Base-by-base conservation (phyloP, 2,888 invertebrate genomes). In the Mimumesa dahlbomi region DNA sequence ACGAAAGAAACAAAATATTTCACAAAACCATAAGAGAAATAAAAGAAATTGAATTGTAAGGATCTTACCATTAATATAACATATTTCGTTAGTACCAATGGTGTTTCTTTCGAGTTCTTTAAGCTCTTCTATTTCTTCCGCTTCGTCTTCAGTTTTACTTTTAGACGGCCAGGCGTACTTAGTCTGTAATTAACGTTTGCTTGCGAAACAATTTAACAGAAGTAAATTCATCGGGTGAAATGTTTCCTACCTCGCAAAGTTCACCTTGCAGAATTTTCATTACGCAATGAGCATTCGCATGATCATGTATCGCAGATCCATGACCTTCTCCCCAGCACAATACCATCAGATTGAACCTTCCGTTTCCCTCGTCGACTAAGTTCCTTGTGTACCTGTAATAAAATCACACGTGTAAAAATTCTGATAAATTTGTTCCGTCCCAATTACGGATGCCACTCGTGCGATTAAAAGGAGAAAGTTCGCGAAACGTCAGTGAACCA, bases 321-420 rank as follows among this genome's bases (percentile, higher is more conserved):
- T 98, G 97, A 0, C 96, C 97, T 87, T 98, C 97, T 16, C 97
- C 97, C 99, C 99, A 99, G 90, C 99, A 99, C n/a, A 99, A 90
- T 22, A 98, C 93, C 95, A 99, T 97, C 76, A 99, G 91, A 90
- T 99, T 99, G 90, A 98, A 99, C 87, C 96, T 97, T 0, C 97
- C 98, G 88, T 99, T 99, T 2, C 99, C 99, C 66, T 93, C 93
- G 85, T 99, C 98, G 0, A 99, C 97, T 81, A 99, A 91, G 90
- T 99, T 99, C 29, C 99, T 91, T 0, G 99, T 99, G 88, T 99
- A 99, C 86, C 96, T 97, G 82, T n/a, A n/a, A n/a, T n/a, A n/a
- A n/a, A n/a, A n/a, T n/a, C n/a, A n/a, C n/a, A n/a, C n/a, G n/a
- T n/a, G n/a, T n/a, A n/a, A n/a, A n/a, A n/a, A n/a, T n/a, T n/a